phyloP scores from a whole-genome alignment of 1,140 invertebrate genomes.

The Pseudomyrmex gracilis region DNA sequence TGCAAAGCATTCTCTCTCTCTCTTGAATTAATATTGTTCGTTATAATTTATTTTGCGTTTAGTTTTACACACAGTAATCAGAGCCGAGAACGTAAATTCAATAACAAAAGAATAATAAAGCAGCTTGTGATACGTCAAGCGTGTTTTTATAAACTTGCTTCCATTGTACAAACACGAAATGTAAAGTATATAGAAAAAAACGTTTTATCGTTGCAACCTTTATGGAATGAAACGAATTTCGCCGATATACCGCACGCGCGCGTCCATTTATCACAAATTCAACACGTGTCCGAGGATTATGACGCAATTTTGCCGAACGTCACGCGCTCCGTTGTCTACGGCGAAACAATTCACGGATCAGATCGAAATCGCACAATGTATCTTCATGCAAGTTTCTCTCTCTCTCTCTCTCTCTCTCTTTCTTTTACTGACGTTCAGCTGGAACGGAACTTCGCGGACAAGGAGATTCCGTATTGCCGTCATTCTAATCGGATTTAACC shows the following conservation, averaged over 20 bases:
- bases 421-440: not conserved
- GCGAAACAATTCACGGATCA: constrained; percentile 39
- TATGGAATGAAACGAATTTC: constrained; percentile 29
- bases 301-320: constrained; percentile 25
- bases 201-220: constrained; percentile 12
- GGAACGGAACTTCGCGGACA: not conserved
- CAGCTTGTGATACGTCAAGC: not conserved
- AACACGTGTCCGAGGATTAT: constrained; percentile 50
- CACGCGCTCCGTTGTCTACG: constrained; percentile 21
- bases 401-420: not conserved
- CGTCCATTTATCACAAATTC: constrained; percentile 44
- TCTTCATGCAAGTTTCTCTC: constrained; percentile 32
- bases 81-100: not conserved
- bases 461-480: constrained; percentile 41
- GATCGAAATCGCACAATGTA: constrained; percentile 37
- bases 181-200: constrained; percentile 26
- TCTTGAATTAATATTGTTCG: constrained; percentile 28
- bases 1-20: not conserved
- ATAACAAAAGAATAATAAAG: constrained; percentile 50
- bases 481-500: constrained; percentile 50
- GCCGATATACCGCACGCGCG: not conserved
- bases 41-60: constrained; percentile 24
- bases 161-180: constrained; percentile 15
- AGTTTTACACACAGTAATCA: not conserved
- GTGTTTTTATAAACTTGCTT: constrained; percentile 29